These are phyloP conservation scores for Corythaeola cristata DNA, from an alignment of 2,113 vertebrate genomes.

Conservation along the genomic window DNA sequence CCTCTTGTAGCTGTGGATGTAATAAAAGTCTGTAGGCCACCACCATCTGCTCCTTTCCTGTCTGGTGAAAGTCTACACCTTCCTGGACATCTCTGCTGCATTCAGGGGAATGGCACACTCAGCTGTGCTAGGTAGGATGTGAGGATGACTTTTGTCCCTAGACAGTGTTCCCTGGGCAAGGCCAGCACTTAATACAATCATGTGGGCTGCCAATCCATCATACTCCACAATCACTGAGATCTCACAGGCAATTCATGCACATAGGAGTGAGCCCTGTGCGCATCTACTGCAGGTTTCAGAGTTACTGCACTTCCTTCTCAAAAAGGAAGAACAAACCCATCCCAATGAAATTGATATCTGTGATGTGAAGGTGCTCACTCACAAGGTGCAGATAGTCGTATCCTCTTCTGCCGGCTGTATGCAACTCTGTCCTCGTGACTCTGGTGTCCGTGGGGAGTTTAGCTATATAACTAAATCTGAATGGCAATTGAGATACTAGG, in stretches of 20 bases:
- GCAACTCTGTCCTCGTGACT: neutral
- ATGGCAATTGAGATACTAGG: neutral
- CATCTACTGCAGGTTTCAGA: neutral
- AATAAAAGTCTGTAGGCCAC: neutral
- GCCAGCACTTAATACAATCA: neutral
- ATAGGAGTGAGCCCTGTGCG: neutral
- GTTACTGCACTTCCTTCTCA: neutral
- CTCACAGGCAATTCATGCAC: neutral
- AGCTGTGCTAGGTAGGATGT: neutral
- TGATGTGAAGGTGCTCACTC: neutral
- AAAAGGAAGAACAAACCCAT: neutral
- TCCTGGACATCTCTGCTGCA: neutral
- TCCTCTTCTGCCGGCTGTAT: neutral
- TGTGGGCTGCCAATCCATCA: fast-evolving
- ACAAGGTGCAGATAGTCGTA: neutral
- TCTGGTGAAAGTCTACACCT: neutral
- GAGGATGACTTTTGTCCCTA: neutral
- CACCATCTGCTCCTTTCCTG: neutral
- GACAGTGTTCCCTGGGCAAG: neutral
- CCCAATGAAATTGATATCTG: neutral
- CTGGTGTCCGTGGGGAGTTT: neutral
- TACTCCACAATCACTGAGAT: neutral
- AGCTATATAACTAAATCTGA: neutral
- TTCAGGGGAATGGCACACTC: neutral
- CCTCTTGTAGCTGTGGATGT: neutral